Conservation (phyloP, 2,797 vertebrate species). For the Sebastes oblongus region DNA sequence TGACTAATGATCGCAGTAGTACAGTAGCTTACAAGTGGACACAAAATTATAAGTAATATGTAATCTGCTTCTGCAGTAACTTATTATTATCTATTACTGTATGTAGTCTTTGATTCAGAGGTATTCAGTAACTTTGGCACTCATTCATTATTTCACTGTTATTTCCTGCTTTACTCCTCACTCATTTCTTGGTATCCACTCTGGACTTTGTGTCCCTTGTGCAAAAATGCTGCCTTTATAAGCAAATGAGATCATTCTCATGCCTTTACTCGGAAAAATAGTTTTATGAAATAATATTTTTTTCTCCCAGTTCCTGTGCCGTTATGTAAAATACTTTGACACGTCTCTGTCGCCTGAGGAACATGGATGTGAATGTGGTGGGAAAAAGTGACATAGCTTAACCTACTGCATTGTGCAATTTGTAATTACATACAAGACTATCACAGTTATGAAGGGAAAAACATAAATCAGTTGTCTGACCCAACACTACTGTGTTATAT, state of each 20-base stretch:
- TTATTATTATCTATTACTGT: not conserved
- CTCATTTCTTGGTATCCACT: not conserved
- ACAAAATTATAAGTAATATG: not conserved
- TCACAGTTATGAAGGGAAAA: not conserved
- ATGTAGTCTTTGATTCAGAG: not conserved
- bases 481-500: not conserved
- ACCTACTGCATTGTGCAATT: not conserved
- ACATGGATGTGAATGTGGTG: not conserved
- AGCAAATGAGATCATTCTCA: not conserved
- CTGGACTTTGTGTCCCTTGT: not conserved
- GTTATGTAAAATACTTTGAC: not conserved
- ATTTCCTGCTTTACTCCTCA: not conserved
- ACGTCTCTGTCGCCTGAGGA: not conserved
- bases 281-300: not conserved
- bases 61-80: not conserved
- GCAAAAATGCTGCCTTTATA: not conserved
- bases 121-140: conserved; percentile 15
- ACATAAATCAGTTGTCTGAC: not conserved
- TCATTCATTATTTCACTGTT: not conserved
- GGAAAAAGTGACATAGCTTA: not conserved
- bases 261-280: not conserved
- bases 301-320: conserved; percentile 18
- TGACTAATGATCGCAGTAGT: not conserved
- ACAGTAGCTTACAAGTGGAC: not conserved
- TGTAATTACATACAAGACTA: not conserved